These are phyloP conservation scores for Ceratina calcarata DNA, from an alignment of 1,140 invertebrate genomes.

Conservation along the genomic window DNA sequence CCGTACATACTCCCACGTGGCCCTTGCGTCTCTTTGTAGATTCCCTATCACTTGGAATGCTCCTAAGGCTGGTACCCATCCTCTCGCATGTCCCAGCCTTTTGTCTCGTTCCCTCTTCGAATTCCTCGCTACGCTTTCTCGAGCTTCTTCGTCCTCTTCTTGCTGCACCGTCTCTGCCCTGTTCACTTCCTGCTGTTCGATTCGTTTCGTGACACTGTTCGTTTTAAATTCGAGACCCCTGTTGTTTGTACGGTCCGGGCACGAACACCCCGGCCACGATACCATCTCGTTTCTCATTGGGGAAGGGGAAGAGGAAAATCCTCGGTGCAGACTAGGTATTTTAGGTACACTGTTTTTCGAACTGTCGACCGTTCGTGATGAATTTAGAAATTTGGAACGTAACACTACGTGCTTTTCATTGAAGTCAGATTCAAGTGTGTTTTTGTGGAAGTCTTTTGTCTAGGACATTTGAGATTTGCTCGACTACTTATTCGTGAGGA, in stretches of 20 bases:
- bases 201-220: background rate
- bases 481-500: too few relatives aligned
- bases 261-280: constrained; percentile 18
- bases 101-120: constrained; percentile 25
- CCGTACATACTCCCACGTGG: background rate
- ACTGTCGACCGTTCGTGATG: background rate
- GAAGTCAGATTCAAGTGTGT: too few relatives aligned
- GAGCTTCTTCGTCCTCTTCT: background rate
- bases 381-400: background rate
- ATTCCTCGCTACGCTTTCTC: constrained; percentile 20
- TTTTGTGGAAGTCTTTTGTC: too few relatives aligned
- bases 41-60: constrained; percentile 49
- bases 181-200: background rate
- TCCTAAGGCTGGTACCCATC: constrained; percentile 27
- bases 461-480: too few relatives aligned
- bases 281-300: constrained; percentile 20
- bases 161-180: background rate
- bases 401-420: too few relatives aligned
- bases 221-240: constrained; percentile 9
- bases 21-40: constrained; percentile 25
- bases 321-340: background rate
- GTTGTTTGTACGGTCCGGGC: constrained; percentile 2
- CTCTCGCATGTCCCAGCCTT: constrained; percentile 26
- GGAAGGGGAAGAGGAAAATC: constrained; percentile 12
- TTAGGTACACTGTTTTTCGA: background rate